Evolutionary conservation across 2,113 vertebrate genomes (phyloP).

Genomic region (Cardinalis cardinalis): DNA sequence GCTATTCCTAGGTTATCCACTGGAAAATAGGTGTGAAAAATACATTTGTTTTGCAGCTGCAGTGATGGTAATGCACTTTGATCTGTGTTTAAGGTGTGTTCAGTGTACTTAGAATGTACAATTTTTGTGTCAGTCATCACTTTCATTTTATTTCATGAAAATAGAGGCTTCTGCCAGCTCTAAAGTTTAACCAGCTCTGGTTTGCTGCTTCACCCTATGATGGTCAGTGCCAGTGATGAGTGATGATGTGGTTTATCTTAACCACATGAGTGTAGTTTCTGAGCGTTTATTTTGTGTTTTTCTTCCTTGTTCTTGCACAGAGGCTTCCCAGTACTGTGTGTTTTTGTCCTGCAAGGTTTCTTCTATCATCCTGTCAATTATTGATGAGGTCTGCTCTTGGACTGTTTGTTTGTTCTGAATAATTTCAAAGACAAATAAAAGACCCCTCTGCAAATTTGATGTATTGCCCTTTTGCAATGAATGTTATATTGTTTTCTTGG

Average conservation of each 20-base stretch:
- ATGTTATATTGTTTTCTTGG: constrained; percentile 6
- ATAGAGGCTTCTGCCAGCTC: background rate
- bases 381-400: constrained; percentile 39
- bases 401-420: constrained; percentile 56
- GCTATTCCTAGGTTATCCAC: background rate
- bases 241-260: background rate
- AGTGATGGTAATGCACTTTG: background rate
- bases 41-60: background rate
- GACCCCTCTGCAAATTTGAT: constrained; percentile 38
- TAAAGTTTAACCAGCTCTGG: background rate
- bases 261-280: background rate
- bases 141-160: background rate
- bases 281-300: background rate
- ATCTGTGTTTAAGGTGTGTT: background rate
- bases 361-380: constrained; percentile 42
- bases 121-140: background rate
- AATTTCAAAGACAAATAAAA: constrained; percentile 46
- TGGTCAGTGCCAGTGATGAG: background rate
- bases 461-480: background rate
- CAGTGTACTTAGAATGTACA: background rate
- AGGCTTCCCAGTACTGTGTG: background rate
- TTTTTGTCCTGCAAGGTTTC: constrained; percentile 22
- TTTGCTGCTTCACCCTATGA: background rate
- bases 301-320: background rate
- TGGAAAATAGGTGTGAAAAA: background rate